A percentile compares a stretch with the other conserved stretches of the same genome.
These are phyloP conservation scores for Cryptosula pallasiana DNA, from an alignment of 2,888 invertebrate species.

Conservation along the genomic window DNA sequence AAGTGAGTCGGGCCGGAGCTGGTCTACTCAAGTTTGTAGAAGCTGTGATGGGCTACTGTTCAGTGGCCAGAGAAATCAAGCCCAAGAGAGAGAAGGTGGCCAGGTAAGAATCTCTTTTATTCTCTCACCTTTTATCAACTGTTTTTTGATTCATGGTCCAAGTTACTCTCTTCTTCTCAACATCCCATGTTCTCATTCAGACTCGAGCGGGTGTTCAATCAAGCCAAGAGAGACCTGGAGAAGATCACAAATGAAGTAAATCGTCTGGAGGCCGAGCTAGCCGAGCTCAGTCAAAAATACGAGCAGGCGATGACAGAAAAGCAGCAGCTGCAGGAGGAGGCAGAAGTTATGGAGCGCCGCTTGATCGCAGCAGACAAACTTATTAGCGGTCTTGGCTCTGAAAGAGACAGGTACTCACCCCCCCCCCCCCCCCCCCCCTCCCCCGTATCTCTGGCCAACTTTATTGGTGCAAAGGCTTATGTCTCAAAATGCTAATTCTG, in stretches of 20 bases:
- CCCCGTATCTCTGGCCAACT: too few relatives aligned
- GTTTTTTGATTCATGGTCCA: too few relatives aligned
- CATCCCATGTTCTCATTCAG: too few relatives aligned
- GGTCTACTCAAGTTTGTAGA: slow-evolving; percentile 78
- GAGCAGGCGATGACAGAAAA: slow-evolving; percentile 68
- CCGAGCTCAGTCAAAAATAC: slow-evolving; percentile 68
- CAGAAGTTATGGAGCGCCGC: slow-evolving; percentile 72
- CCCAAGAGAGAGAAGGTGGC: slow-evolving; percentile 62
- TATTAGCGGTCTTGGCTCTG: slow-evolving; percentile 78
- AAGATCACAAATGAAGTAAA: slow-evolving; percentile 71
- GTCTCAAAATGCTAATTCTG: too few relatives aligned
- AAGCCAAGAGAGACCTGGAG: slow-evolving; percentile 61
- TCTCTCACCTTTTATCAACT: too few relatives aligned
- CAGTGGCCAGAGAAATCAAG: slow-evolving; percentile 71
- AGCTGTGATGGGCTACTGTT: slow-evolving; percentile 83
- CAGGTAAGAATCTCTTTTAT: neutral
- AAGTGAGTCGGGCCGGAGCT: slow-evolving; percentile 77
- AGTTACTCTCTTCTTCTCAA: too few relatives aligned
- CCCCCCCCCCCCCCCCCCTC: too few relatives aligned
- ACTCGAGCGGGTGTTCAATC: slow-evolving; percentile 65
- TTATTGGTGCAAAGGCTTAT: too few relatives aligned
- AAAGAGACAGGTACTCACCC: slow-evolving; percentile 65
- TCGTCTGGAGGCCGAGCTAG: slow-evolving; percentile 66
- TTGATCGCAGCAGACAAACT: slow-evolving; percentile 80
- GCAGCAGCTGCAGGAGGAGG: slow-evolving; percentile 71